Conservation (phyloP, 2,797 vertebrate species). For the Bovichtus variegatus region DNA sequence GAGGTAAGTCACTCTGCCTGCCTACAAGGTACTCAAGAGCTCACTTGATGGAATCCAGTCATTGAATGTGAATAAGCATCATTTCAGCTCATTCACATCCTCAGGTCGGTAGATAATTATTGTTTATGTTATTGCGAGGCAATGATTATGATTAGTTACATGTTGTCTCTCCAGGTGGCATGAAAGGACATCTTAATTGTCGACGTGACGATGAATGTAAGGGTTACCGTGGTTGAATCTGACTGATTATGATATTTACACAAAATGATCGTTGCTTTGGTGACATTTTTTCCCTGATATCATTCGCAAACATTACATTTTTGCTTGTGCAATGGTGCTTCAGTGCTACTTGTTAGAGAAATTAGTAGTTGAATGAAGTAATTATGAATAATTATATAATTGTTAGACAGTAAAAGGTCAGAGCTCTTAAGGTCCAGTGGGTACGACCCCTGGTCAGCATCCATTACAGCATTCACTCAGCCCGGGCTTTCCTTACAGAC, state of each 20-base stretch:
- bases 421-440: slow-evolving; percentile 55
- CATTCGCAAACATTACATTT: background rate
- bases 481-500: slow-evolving; percentile 55
- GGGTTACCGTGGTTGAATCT: background rate
- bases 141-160: slow-evolving; percentile 85
- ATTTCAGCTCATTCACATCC: slow-evolving; percentile 62
- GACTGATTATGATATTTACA: slow-evolving; percentile 2
- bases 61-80: slow-evolving; percentile 71
- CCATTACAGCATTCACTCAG: slow-evolving; percentile 64
- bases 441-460: slow-evolving; percentile 59
- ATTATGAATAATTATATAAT: too few species aligned
- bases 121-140: slow-evolving; percentile 70
- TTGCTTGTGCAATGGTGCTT: background rate
- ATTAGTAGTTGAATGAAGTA: slow-evolving; percentile 38
- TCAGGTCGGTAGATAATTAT: slow-evolving; percentile 57
- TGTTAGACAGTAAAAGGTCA: slow-evolving; percentile 43
- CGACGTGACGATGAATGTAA: background rate
- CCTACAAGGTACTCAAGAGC: slow-evolving; percentile 82
- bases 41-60: slow-evolving; percentile 85
- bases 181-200: slow-evolving; percentile 68
- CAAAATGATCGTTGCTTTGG: background rate
- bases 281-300: background rate
- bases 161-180: slow-evolving; percentile 75
- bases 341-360: slow-evolving; percentile 13
- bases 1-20: slow-evolving; percentile 71